These are phyloP conservation scores for Heliothis virescens DNA, from an alignment of 1,140 invertebrate species.

Conservation along the genomic window DNA sequence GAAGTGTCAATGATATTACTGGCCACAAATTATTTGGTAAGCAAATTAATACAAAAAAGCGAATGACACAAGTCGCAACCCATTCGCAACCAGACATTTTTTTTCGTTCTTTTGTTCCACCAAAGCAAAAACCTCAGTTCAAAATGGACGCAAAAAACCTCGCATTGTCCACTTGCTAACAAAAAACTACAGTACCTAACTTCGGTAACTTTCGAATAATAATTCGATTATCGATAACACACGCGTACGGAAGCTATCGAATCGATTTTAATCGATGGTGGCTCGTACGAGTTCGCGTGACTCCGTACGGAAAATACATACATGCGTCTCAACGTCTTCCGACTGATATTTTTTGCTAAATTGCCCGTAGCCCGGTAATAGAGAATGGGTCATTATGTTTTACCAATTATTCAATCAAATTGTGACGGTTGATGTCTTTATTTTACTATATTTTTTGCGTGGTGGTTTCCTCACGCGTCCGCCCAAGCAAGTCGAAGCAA, in stretches of 20 bases:
- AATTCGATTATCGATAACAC: slow-evolving; percentile 58
- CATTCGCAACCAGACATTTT: neutral
- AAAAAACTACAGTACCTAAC: slow-evolving; percentile 49
- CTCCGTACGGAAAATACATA: slow-evolving; percentile 7
- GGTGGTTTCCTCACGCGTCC: neutral
- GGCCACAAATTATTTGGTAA: neutral
- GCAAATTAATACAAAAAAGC: neutral
- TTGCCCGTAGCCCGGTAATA: slow-evolving; percentile 26
- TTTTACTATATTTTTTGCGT: neutral
- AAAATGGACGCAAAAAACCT: neutral
- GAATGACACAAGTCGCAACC: neutral
- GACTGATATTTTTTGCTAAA: slow-evolving; percentile 32
- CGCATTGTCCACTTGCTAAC: slow-evolving; percentile 17
- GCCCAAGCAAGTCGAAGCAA: too few relatives aligned
- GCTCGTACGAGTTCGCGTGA: slow-evolving; percentile 41
- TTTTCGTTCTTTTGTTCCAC: neutral
- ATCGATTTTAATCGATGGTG: slow-evolving; percentile 41
- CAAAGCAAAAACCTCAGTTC: neutral
- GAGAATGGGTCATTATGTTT: slow-evolving; percentile 32
- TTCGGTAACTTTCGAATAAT: slow-evolving; percentile 66
- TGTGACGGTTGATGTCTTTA: slow-evolving; percentile 3
- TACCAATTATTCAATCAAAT: slow-evolving; percentile 20
- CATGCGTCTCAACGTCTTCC: slow-evolving; percentile 32
- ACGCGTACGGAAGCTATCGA: slow-evolving; percentile 64
- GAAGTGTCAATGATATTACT: neutral